Conservation (phyloP, 2,797 vertebrate genomes). For the Micrastur ruficollis region DNA sequence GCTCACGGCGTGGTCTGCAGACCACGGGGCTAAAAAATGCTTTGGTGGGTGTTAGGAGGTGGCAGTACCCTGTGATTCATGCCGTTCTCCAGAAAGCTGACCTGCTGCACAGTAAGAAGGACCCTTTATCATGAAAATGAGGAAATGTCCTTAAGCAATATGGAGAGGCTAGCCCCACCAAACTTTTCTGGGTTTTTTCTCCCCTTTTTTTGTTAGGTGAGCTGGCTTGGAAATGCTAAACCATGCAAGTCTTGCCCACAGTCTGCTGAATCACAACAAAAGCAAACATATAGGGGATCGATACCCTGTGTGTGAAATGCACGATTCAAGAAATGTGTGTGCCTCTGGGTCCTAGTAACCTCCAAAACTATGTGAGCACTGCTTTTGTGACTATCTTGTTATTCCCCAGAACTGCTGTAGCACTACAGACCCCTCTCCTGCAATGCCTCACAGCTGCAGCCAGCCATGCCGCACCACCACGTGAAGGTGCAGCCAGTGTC, state of each 20-base stretch:
- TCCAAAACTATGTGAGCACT: neutral
- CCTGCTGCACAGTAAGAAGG: neutral
- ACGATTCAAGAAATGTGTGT: neutral
- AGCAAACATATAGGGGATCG: fast-evolving
- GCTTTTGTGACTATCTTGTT: neutral
- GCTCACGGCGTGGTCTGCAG: neutral
- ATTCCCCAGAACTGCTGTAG: neutral
- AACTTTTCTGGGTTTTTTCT: neutral
- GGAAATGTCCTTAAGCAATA: neutral
- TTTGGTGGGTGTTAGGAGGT: neutral
- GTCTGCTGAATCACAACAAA: neutral
- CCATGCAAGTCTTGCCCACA: neutral
- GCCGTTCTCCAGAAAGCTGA: neutral
- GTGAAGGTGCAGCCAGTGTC: neutral
- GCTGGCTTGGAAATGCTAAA: neutral
- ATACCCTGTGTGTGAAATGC: neutral
- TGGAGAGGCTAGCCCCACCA: neutral
- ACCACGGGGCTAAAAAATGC: neutral
- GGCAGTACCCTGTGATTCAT: neutral
- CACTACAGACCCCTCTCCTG: neutral
- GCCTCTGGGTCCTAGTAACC: neutral
- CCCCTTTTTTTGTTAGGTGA: neutral
- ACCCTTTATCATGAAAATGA: neutral
- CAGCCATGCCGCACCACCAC: neutral
- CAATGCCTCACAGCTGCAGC: neutral